Evolutionary conservation across 2,113 vertebrate genomes (phyloP).

Genomic region (Thomomys bottae): DNA sequence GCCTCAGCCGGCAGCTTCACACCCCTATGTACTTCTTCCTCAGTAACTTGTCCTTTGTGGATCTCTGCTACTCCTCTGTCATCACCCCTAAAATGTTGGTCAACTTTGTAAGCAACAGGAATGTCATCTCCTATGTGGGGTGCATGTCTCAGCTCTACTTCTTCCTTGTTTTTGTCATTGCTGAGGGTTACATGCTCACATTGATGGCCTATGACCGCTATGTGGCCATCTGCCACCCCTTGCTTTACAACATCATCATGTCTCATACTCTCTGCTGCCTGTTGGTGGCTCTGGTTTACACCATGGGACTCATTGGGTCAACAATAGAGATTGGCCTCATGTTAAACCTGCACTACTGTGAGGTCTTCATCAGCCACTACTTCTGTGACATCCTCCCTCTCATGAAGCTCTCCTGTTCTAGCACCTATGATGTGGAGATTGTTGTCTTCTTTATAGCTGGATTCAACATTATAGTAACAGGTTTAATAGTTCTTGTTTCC

Average conservation of each 20-base stretch:
- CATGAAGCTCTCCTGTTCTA: constrained; percentile 78
- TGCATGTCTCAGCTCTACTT: constrained; percentile 81
- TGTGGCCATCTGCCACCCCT: constrained; percentile 73
- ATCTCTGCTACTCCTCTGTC: constrained; percentile 65
- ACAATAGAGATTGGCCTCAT: constrained; percentile 70
- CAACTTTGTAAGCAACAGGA: constrained; percentile 63
- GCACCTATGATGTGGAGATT: constrained; percentile 59
- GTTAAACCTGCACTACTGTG: constrained; percentile 73
- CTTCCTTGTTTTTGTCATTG: constrained; percentile 69
- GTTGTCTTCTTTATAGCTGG: constrained; percentile 70
- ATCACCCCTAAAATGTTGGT: constrained; percentile 70
- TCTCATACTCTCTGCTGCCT: constrained; percentile 47
- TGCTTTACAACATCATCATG: constrained; percentile 75
- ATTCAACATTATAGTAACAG: constrained; percentile 66
- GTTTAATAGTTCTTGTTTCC: constrained; percentile 71
- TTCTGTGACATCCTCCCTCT: constrained; percentile 82
- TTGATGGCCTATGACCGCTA: constrained; percentile 81
- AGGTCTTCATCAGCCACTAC: constrained; percentile 71
- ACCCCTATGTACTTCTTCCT: constrained; percentile 75
- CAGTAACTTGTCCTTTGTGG: constrained; percentile 56
- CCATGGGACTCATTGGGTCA: constrained; percentile 71
- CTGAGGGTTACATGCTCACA: constrained; percentile 74
- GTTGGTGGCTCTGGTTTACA: constrained; percentile 53
- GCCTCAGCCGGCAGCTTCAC: constrained; percentile 35
- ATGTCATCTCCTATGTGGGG: constrained; percentile 63